phyloP scores from a whole-genome alignment of 2,888 invertebrate species.

The Ophioninae sp. region DNA sequence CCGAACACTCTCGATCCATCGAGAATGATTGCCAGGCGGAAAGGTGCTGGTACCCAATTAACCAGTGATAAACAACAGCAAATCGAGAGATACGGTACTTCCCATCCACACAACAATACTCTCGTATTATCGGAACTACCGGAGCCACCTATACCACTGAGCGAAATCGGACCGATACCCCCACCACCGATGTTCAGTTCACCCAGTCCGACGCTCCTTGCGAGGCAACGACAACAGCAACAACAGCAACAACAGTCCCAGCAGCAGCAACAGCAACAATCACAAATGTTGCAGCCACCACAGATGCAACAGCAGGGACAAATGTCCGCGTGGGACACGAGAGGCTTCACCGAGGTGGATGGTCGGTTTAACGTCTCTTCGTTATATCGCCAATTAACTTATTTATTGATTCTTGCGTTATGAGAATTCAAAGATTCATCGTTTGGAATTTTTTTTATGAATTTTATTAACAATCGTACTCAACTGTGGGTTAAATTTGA shows the following conservation, averaged over 20 bases:
- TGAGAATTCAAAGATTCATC: too few species aligned
- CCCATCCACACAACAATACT: slow-evolving; percentile 76
- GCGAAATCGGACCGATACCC: slow-evolving; percentile 96
- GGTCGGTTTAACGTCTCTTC: too few species aligned
- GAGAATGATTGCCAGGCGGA: slow-evolving; percentile 85
- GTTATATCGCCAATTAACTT: too few species aligned
- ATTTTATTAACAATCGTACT: too few species aligned
- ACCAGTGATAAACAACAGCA: slow-evolving; percentile 75
- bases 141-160: slow-evolving; percentile 95
- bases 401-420: too few species aligned
- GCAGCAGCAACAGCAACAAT: slow-evolving; percentile 24
- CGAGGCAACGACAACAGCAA: slow-evolving; percentile 80
- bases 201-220: slow-evolving; percentile 87
- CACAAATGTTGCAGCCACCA: slow-evolving; percentile 49
- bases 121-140: slow-evolving; percentile 93
- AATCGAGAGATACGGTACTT: slow-evolving; percentile 76
- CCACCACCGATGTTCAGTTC: slow-evolving; percentile 98
- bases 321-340: slow-evolving; percentile 35
- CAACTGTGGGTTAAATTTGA: too few species aligned
- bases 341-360: slow-evolving; percentile 72
- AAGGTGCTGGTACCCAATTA: slow-evolving; percentile 73
- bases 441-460: too few species aligned
- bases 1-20: slow-evolving; percentile 89
- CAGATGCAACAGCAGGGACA: slow-evolving; percentile 43
- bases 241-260: slow-evolving; percentile 49